Percentiles rank a stretch among this genome's conserved stretches.
Evolutionary conservation across 2,113 vertebrate species (phyloP).

Genomic region (Eurystomus gularis): DNA sequence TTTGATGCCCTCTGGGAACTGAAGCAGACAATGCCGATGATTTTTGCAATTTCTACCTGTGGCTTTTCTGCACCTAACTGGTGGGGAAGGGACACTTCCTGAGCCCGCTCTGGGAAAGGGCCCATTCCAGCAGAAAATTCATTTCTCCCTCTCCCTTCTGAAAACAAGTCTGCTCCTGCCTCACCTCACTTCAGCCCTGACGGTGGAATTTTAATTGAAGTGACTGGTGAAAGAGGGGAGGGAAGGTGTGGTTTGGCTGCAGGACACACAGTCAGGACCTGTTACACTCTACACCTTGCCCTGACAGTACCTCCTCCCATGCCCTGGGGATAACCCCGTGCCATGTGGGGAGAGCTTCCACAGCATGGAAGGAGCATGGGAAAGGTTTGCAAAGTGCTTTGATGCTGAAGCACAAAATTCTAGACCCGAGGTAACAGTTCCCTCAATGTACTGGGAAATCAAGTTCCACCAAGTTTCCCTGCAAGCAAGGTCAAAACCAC

Average conservation of each 20-base stretch:
- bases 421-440: constrained; percentile 8
- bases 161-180: constrained; percentile 52
- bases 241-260: constrained; percentile 48
- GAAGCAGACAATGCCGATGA: not conserved
- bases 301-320: not conserved
- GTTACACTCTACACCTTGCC: not conserved
- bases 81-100: not conserved
- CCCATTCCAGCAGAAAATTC: not conserved
- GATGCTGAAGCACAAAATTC: constrained; percentile 28
- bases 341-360: not conserved
- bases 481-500: not conserved
- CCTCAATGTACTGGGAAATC: not conserved
- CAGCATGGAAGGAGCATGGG: not conserved
- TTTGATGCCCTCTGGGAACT: not conserved
- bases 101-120: not conserved
- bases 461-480: not conserved
- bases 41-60: not conserved
- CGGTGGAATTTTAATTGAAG: constrained; percentile 63
- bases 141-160: not conserved
- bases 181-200: constrained; percentile 18
- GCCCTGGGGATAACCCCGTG: constrained; percentile 12
- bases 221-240: constrained; percentile 11
- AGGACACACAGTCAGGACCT: constrained; percentile 36
- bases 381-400: constrained; percentile 15
- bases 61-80: not conserved